Evolutionary conservation across 2,888 invertebrate species (phyloP).

Genomic region (Stratiomys singularior): DNA sequence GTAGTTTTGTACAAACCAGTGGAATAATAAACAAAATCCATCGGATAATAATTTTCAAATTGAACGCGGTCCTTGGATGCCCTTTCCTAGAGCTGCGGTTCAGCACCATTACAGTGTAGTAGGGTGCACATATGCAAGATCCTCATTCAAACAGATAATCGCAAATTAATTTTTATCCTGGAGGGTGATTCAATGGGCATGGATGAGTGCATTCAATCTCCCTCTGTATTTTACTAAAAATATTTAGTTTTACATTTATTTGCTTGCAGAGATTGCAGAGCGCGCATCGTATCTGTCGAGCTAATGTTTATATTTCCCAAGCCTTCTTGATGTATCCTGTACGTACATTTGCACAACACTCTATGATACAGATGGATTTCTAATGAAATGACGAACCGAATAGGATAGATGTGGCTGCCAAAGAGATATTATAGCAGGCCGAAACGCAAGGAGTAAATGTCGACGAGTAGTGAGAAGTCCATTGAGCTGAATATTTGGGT

Average conservation of each 20-base stretch:
- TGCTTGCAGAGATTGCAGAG: neutral
- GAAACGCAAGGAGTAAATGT: neutral
- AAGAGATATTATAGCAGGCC: too few relatives aligned
- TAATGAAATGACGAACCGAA: neutral
- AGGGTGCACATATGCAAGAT: slow-evolving; percentile 50
- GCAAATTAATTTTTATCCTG: slow-evolving; percentile 64
- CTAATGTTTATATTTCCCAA: slow-evolving; percentile 8
- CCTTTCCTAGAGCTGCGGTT: neutral
- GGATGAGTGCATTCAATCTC: slow-evolving; percentile 45
- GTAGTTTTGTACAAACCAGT: slow-evolving; percentile 27
- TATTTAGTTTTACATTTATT: slow-evolving; percentile 48
- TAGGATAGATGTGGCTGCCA: neutral
- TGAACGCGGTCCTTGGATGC: neutral
- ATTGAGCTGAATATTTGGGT: slow-evolving; percentile 21
- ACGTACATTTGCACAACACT: too few relatives aligned
- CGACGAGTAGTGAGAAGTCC: neutral
- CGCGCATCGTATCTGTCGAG: neutral
- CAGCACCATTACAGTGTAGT: neutral
- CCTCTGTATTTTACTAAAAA: slow-evolving; percentile 25
- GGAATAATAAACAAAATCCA: slow-evolving; percentile 29
- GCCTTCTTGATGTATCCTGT: neutral
- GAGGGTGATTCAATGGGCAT: slow-evolving; percentile 36
- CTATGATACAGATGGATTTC: too few relatives aligned
- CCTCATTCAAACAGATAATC: slow-evolving; percentile 63
- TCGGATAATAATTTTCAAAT: slow-evolving; percentile 44